Evolutionary conservation across 1,140 invertebrate genomes (phyloP).

Genomic region (Anoplolepis gracilipes): DNA sequence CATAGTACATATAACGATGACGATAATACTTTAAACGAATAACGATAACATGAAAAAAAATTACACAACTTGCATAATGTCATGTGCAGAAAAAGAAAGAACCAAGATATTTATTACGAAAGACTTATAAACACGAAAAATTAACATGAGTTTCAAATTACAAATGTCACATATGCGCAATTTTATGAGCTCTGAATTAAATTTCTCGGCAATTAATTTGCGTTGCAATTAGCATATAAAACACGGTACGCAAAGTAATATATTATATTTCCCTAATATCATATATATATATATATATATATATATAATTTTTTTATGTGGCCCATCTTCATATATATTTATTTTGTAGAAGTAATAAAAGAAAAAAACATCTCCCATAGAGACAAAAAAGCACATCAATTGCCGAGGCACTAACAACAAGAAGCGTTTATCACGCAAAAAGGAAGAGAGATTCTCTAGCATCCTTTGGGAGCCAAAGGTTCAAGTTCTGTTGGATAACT

Average conservation of each 20-base stretch:
- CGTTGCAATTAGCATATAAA: not conserved
- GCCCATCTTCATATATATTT: too few relatives aligned
- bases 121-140: not conserved
- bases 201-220: not conserved
- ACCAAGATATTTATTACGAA: not conserved
- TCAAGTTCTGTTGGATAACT: not conserved
- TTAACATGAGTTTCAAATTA: not conserved
- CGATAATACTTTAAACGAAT: not conserved
- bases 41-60: not conserved
- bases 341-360: too few relatives aligned
- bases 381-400: constrained; percentile 2
- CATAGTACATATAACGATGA: not conserved
- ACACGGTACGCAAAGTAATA: not conserved
- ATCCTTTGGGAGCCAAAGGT: not conserved
- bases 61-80: not conserved
- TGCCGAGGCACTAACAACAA: not conserved
- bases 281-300: not conserved
- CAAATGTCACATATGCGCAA: not conserved
- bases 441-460: not conserved
- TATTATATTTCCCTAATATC: not conserved
- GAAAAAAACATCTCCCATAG: not conserved
- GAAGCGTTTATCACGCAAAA: constrained; percentile 23
- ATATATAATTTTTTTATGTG: too few relatives aligned
- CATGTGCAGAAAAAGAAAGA: not conserved
- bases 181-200: not conserved